These are phyloP conservation scores for Myotis vivesi DNA, from an alignment of 2,797 vertebrate species.

Conservation along the genomic window DNA sequence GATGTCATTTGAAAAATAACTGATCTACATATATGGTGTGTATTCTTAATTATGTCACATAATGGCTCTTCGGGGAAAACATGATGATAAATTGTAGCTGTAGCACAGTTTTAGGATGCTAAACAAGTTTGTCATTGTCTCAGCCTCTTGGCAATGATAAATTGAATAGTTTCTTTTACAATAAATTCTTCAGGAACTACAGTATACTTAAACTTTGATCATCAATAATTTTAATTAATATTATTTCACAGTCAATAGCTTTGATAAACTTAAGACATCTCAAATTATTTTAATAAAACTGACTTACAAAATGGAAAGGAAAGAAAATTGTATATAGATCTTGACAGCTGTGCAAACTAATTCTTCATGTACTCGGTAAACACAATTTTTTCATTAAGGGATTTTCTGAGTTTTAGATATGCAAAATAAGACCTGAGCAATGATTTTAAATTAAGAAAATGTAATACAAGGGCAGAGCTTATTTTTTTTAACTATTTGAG, in stretches of 20 bases:
- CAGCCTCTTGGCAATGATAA: conserved; percentile 60
- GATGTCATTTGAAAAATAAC: conserved; percentile 54
- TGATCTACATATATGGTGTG: not conserved
- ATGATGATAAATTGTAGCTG: conserved; percentile 57
- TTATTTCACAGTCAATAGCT: conserved; percentile 55
- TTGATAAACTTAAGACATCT: conserved; percentile 63
- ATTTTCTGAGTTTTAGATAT: conserved; percentile 49
- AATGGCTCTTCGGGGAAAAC: conserved; percentile 48
- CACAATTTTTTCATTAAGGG: conserved; percentile 40
- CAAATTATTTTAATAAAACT: conserved; percentile 67
- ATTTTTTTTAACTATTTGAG: conserved; percentile 22
- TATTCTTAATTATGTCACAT: conserved; percentile 62
- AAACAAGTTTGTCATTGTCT: conserved; percentile 66
- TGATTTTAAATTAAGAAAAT: conserved; percentile 56
- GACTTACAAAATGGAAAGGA: conserved; percentile 52
- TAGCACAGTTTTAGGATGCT: conserved; percentile 46
- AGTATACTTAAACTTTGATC: conserved; percentile 55
- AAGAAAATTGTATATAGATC: conserved; percentile 45
- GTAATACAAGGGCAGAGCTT: conserved; percentile 27
- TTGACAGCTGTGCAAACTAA: conserved; percentile 50
- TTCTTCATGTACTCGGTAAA: conserved; percentile 52
- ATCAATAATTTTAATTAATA: conserved; percentile 71
- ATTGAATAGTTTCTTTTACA: conserved; percentile 58
- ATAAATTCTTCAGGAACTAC: conserved; percentile 51
- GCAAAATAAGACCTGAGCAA: conserved; percentile 48